Evolutionary conservation across 2,888 invertebrate species (phyloP).

Genomic region (Agrotis clavis): DNA sequence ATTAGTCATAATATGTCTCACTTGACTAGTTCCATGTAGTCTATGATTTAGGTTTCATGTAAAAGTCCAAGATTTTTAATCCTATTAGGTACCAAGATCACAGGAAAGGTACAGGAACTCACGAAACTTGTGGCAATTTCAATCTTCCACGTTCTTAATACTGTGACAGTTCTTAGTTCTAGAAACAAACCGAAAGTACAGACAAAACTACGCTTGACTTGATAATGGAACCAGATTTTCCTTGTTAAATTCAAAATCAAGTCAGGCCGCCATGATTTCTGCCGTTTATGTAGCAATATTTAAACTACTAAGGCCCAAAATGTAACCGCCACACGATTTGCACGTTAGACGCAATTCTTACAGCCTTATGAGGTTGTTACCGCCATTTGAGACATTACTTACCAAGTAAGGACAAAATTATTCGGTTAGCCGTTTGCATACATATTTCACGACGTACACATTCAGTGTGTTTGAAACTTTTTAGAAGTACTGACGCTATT

Average conservation of each 20-base stretch:
- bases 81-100: neutral
- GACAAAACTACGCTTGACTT: neutral
- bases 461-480: constrained; percentile 26
- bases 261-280: neutral
- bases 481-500: constrained; percentile 6
- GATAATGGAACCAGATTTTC: constrained; percentile 6
- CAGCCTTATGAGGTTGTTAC: constrained; percentile 38
- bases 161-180: neutral
- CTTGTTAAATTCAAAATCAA: constrained; percentile 4
- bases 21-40: constrained; percentile 3
- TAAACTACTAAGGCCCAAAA: constrained; percentile 32
- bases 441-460: constrained; percentile 43
- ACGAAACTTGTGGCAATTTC: too few species aligned
- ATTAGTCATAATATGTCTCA: constrained; percentile 21
- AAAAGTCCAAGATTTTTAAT: neutral
- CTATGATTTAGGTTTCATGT: neutral
- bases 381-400: constrained; percentile 48
- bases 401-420: constrained; percentile 45
- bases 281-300: constrained; percentile 23
- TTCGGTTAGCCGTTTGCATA: constrained; percentile 41
- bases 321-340: constrained; percentile 40
- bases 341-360: constrained; percentile 44
- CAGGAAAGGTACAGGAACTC: neutral
- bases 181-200: neutral
- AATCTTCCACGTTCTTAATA: neutral